Base-by-base conservation (phyloP, 92 coral and sea anemone species). In the Bergia sp. region DNA sequence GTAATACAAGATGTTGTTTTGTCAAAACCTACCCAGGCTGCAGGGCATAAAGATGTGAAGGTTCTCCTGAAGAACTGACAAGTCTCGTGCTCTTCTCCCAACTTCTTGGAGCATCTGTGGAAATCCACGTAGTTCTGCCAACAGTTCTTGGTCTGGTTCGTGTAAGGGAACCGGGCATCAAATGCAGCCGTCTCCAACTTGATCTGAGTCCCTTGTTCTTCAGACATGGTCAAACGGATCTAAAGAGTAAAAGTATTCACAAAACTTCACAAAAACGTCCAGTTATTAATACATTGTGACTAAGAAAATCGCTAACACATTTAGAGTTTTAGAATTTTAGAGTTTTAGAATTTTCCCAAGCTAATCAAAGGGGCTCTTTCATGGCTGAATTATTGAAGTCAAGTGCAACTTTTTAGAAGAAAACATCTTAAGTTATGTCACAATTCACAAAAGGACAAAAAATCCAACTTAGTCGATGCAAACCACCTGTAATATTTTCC, bases 81-180 rank as follows among this genome's bases (percentile, higher is more conserved):
- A 1, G 87, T 89, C 71, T 86, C 91, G 47, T 86, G 55, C 13
- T 95, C 99, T 81, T 95, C 98, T 86, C 98, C 98, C 49, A 91
- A 86, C 79, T 85, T 94, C n/a, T 95, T 93, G 39, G 92, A 41
- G 88, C 99, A 97, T 76, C 93, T 91, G 55, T 94, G 94, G 85
- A 91, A 97, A 91, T 97, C 99, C 74, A 94, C 95, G 67, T 91
- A 97, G 92, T 97, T 97, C 76, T 92, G 95, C 99, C 99, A 97
- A 82, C 99, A 97, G 89, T 97, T 95, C 89, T 93, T 94, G n/a
- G 98, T 93, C 85, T 97, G 99, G 91, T 95, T 97, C 16, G 99
- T 95, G 94, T 97, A 97, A 0, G 99, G 99, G 77, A 97, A 97
- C 69, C 99, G 86, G 49, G 99, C 89, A 80, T 97, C 99, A 92